Evolutionary conservation across 2,113 vertebrate genomes (phyloP).

Genomic region (Vireo altiloquus): DNA sequence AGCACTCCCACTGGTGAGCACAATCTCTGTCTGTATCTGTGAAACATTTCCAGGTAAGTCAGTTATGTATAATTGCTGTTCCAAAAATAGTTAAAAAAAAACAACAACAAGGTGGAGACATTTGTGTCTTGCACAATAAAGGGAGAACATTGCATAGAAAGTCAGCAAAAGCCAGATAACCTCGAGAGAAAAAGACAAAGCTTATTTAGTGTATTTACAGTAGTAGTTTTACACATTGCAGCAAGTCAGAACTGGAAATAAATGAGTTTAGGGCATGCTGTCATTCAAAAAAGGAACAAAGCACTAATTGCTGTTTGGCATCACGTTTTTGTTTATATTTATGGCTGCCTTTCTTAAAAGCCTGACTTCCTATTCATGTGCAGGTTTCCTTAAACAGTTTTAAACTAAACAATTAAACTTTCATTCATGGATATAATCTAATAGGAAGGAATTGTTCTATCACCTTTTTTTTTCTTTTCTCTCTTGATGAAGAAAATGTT

Average conservation of each 20-base stretch:
- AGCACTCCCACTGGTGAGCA: background rate
- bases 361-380: conserved; percentile 40
- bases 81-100: conserved; percentile 6
- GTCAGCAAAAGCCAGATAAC: background rate
- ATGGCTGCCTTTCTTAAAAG: conserved; percentile 49
- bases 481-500: background rate
- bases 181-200: background rate
- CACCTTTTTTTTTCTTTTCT: background rate
- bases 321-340: conserved; percentile 58
- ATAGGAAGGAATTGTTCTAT: conserved; percentile 5
- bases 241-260: conserved; percentile 45
- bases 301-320: conserved; percentile 47
- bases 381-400: conserved; percentile 42
- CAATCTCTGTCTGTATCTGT: conserved; percentile 37
- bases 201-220: background rate
- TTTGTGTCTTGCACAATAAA: conserved; percentile 1
- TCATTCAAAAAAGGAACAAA: conserved; percentile 64
- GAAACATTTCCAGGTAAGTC: conserved; percentile 56
- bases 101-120: background rate
- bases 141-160: background rate
- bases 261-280: background rate
- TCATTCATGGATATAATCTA: conserved; percentile 32
- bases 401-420: conserved; percentile 58
- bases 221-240: conserved; percentile 16
- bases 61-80: conserved; percentile 2